Percentiles rank a stretch among this genome's conserved stretches.
These are phyloP conservation scores for Troides oblongomaculatus DNA, from an alignment of 2,888 invertebrate species.

Conservation along the genomic window DNA sequence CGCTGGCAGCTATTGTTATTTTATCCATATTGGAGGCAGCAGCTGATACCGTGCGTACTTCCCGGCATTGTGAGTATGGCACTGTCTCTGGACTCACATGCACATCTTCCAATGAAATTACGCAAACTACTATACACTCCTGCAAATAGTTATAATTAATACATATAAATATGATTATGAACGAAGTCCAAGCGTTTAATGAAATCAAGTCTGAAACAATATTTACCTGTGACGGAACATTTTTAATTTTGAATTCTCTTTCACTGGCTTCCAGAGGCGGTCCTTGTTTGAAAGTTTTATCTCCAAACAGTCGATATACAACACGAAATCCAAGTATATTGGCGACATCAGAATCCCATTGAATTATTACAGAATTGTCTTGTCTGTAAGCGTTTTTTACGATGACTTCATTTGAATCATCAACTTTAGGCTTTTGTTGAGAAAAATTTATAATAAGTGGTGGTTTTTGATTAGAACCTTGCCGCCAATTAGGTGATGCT, in stretches of 20 bases:
- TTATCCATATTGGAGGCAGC: slow-evolving; percentile 95
- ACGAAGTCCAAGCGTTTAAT: neutral
- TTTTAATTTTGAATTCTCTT: slow-evolving; percentile 95
- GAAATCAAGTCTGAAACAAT: neutral
- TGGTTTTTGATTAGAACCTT: slow-evolving; percentile 81
- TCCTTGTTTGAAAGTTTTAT: slow-evolving; percentile 93
- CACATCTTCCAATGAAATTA: slow-evolving; percentile 92
- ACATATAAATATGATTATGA: slow-evolving; percentile 33
- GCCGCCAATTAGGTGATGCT: slow-evolving; percentile 71
- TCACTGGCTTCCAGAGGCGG: slow-evolving; percentile 94
- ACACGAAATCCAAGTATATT: slow-evolving; percentile 94
- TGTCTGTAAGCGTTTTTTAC: slow-evolving; percentile 92
- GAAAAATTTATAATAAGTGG: slow-evolving; percentile 86
- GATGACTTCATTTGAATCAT: slow-evolving; percentile 87
- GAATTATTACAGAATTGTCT: slow-evolving; percentile 92
- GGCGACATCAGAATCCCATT: slow-evolving; percentile 93
- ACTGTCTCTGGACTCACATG: slow-evolving; percentile 93
- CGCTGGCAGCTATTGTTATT: slow-evolving; percentile 95
- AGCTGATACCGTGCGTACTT: slow-evolving; percentile 91
- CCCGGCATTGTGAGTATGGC: slow-evolving; percentile 92
- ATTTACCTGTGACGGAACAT: slow-evolving; percentile 91
- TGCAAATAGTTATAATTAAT: slow-evolving; percentile 52
- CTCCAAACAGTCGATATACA: slow-evolving; percentile 93
- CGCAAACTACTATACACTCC: slow-evolving; percentile 96
- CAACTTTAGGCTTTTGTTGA: slow-evolving; percentile 82